Base-by-base conservation (phyloP, 2,113 vertebrate species). In the Hemiprocne comata region DNA sequence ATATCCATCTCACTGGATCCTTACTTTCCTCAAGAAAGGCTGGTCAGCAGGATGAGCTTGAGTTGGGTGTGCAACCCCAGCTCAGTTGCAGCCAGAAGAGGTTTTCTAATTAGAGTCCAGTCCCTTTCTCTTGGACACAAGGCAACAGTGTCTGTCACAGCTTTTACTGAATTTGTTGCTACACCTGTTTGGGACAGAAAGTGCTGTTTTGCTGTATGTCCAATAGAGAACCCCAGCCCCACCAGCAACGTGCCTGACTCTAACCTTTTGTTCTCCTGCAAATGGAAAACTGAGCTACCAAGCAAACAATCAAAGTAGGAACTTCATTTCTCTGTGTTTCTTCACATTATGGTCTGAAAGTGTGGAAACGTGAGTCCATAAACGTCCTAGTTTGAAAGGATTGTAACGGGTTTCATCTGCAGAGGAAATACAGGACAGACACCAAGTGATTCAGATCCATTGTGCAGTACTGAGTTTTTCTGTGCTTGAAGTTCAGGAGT, bases 351-450 rank as follows among this genome's bases (percentile, higher is more conserved):
- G 7, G 6, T 55, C 48, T 48, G n/a, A 46, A 36, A 42, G 23
- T 2, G 0, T 29, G 38, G 36, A 74, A 64, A 34, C 20, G 5
- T 4, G 33, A 40, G 15, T 79, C 65, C 6, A 6, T 58, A 2
- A 0, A 1, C 7, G 58, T 46, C 55, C 61, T 29, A 20, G 7
- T 46, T 42, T 51, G 17, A 53, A 42, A 38, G 38, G 3, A 4
- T 46, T 51, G 57, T 33, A 15, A 8, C 55, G 33, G 11, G 17
- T 84, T 82, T 42, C 6, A 9, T 38, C 28, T 70, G 33, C 12
- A 20, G 23, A 15, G 65, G 11, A 60, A 60, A 61, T 17, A 31
- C 4, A n/a, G 50, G 29, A 29, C n/a, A 31, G 72, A 12, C 9
- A 48, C 13, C 44, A 80, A 40, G n/a, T 12, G 7, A 11, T 66